A percentile compares a stretch with the other conserved stretches of the same genome.
phyloP scores from a whole-genome alignment of 1,140 invertebrate genomes.

The Drosophila rhopaloa region DNA sequence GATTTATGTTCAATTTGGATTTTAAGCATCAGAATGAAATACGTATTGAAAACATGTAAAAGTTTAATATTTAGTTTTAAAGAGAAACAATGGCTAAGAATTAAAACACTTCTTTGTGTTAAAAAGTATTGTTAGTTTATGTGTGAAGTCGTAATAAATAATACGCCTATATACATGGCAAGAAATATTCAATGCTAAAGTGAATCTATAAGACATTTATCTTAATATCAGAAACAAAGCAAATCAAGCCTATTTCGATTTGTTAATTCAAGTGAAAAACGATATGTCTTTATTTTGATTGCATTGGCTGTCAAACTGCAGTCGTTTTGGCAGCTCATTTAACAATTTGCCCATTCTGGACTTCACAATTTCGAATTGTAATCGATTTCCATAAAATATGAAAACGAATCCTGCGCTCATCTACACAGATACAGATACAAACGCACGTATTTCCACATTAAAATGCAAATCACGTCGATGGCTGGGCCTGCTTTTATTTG shows the following conservation, averaged over 20 bases:
- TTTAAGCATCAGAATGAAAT: too few species aligned
- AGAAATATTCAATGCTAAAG: background rate
- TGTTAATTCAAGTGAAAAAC: background rate
- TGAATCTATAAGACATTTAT: too few species aligned
- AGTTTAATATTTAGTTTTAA: too few species aligned
- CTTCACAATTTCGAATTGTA: conserved; percentile 38
- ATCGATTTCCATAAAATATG: conserved; percentile 55
- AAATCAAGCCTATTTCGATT: background rate
- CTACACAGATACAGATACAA: conserved; percentile 36
- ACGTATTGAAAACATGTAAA: too few species aligned
- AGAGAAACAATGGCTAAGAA: too few species aligned
- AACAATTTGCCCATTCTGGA: conserved; percentile 58
- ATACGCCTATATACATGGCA: background rate
- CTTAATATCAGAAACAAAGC: background rate
- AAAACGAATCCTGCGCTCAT: conserved; percentile 39
- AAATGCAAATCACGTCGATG: conserved; percentile 76
- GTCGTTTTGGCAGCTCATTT: conserved; percentile 73
- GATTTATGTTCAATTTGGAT: too few species aligned
- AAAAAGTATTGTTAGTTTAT: background rate
- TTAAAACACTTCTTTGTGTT: too few species aligned
- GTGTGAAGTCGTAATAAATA: background rate
- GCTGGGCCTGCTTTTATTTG: conserved; percentile 19
- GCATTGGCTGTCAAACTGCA: conserved; percentile 52
- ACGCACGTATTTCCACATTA: conserved; percentile 56
- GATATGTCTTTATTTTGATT: background rate